These are phyloP conservation scores for Diadegma fenestrale DNA, from an alignment of 2,888 invertebrate genomes.

Conservation along the genomic window DNA sequence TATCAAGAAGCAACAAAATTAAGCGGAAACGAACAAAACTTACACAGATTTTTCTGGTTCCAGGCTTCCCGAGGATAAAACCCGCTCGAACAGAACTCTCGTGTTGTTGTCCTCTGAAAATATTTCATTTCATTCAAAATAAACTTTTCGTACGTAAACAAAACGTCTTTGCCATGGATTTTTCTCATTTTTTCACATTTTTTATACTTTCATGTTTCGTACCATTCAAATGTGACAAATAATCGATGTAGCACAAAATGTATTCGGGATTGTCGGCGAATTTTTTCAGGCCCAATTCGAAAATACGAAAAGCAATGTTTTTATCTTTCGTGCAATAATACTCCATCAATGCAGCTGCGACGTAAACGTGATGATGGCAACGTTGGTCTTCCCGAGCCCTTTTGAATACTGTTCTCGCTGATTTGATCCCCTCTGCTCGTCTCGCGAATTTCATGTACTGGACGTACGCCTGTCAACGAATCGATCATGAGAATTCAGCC, in stretches of 20 bases:
- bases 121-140: constrained; percentile 2
- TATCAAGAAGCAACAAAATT: neutral
- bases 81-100: constrained; percentile 98
- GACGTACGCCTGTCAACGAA: constrained; percentile 92
- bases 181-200: neutral
- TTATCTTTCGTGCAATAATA: constrained; percentile 99
- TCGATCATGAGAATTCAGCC: neutral
- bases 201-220: constrained; percentile 72
- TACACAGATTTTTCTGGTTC: constrained; percentile 96
- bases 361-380: constrained; percentile 96
- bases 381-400: constrained; percentile 95
- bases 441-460: constrained; percentile 99
- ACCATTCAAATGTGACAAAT: constrained; percentile 98
- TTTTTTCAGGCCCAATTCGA: constrained; percentile 98
- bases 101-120: constrained; percentile 99
- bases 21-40: constrained; percentile 79
- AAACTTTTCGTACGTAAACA: constrained; percentile 1
- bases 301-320: constrained; percentile 97
- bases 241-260: constrained; percentile 98
- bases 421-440: constrained; percentile 98
- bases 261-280: constrained; percentile 98
- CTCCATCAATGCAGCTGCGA: constrained; percentile 99
- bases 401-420: constrained; percentile 97
- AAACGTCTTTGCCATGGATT: neutral
- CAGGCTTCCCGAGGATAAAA: constrained; percentile 96